A percentile compares a stretch with the other conserved stretches of the same genome.
phyloP scores from a whole-genome alignment of 1,140 invertebrate genomes.

The Psilanteris sp. region DNA sequence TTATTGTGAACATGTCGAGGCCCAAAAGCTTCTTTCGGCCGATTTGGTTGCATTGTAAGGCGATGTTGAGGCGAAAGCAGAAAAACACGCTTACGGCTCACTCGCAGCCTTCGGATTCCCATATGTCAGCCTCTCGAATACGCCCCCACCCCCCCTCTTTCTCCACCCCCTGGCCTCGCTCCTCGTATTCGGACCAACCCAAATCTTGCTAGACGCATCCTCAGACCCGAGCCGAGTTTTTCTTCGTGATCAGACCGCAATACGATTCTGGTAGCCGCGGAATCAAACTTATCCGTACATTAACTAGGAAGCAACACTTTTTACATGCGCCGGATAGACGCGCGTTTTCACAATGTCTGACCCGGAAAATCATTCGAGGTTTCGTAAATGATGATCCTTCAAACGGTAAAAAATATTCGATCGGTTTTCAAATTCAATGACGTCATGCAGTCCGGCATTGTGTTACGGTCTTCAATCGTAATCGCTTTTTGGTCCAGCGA shows the following conservation, averaged over 20 bases:
- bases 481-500: constrained; percentile 12
- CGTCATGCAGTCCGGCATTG: constrained; percentile 2
- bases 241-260: constrained; percentile 27
- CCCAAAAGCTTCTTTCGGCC: constrained; percentile 25
- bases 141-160: constrained; percentile 3
- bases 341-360: constrained; percentile 12
- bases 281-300: constrained; percentile 4
- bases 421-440: constrained; percentile 20
- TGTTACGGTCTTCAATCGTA: constrained; percentile 17
- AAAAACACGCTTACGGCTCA: constrained; percentile 31
- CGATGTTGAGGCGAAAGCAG: constrained; percentile 29
- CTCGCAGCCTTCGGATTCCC: constrained; percentile 33
- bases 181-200: constrained; percentile 11
- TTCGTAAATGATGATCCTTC: background rate
- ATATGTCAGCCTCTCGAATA: constrained; percentile 48
- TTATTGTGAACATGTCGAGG: constrained; percentile 19
- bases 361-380: constrained; percentile 6
- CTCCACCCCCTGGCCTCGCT: constrained; percentile 4
- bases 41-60: constrained; percentile 21
- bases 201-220: constrained; percentile 36
- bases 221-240: constrained; percentile 31
- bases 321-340: constrained; percentile 1
- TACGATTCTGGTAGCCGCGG: constrained; percentile 3
- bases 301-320: constrained; percentile 7
- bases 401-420: background rate